These are phyloP conservation scores for Caenorhabditis panamensis DNA, from an alignment of 2,888 invertebrate species.

Conservation along the genomic window DNA sequence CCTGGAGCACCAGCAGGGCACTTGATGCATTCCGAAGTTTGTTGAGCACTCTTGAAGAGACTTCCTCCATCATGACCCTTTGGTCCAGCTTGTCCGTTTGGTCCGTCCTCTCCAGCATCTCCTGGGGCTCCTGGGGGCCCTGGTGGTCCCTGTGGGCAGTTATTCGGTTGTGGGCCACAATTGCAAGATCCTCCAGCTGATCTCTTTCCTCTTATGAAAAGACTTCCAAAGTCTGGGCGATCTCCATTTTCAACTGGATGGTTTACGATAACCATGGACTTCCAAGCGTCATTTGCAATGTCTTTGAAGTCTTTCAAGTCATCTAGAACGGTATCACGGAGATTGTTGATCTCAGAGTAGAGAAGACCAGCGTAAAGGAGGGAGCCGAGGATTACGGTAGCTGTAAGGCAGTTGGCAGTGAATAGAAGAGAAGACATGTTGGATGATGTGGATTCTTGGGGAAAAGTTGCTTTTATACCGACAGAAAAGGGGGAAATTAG, in stretches of 20 bases:
- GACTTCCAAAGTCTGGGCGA: slow-evolving; percentile 39
- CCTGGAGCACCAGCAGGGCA: slow-evolving; percentile 58
- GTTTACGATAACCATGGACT: slow-evolving; percentile 41
- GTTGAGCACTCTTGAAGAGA: not conserved
- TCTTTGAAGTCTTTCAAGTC: slow-evolving; percentile 29
- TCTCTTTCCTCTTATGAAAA: slow-evolving; percentile 40
- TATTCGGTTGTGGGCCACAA: slow-evolving; percentile 54
- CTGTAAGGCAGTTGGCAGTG: slow-evolving; percentile 23
- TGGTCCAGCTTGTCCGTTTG: slow-evolving; percentile 46
- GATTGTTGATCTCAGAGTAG: slow-evolving; percentile 38
- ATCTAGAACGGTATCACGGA: slow-evolving; percentile 18
- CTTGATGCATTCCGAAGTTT: slow-evolving; percentile 36
- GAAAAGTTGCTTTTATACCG: not conserved
- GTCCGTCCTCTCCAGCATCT: slow-evolving; percentile 50
- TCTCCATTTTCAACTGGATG: slow-evolving; percentile 34
- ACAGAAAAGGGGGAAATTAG: too few species aligned
- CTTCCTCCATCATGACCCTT: slow-evolving; percentile 35
- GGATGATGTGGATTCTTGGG: not conserved
- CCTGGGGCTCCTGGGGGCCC: slow-evolving; percentile 60
- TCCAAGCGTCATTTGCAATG: slow-evolving; percentile 50
- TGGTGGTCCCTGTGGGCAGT: slow-evolving; percentile 58
- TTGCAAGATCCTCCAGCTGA: slow-evolving; percentile 31
- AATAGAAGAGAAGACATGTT: slow-evolving; percentile 22
- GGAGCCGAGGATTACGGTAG: slow-evolving; percentile 29
- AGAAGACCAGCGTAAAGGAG: slow-evolving; percentile 41